Percentiles rank a stretch among this genome's conserved stretches.
Evolutionary conservation across 2,113 vertebrate species (phyloP).

Genomic region (Dermatemys mawii): DNA sequence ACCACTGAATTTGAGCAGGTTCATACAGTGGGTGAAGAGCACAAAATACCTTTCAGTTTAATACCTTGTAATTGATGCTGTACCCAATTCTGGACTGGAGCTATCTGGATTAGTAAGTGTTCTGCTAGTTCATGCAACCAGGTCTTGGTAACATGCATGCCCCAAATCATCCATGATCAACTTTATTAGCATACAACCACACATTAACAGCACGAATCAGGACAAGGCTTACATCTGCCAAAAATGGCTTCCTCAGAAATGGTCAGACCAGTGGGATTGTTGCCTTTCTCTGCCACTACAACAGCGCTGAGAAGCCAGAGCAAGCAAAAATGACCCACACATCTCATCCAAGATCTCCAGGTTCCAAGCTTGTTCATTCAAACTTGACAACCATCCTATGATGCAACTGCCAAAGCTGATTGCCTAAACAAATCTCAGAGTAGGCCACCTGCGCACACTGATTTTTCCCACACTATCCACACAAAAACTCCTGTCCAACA

Average conservation of each 20-base stretch:
- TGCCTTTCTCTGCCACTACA: neutral
- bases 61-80: neutral
- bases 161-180: neutral
- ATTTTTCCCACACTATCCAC: accelerated
- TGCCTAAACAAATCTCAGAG: neutral
- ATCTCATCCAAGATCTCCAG: neutral
- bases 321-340: neutral
- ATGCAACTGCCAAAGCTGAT: neutral
- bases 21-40: neutral
- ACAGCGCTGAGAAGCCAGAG: neutral
- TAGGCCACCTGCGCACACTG: neutral
- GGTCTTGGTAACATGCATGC: accelerated
- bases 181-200: neutral
- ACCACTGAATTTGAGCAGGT: neutral
- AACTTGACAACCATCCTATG: accelerated
- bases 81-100: neutral
- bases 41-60: neutral
- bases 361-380: neutral
- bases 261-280: neutral
- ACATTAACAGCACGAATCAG: neutral
- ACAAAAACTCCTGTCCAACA: neutral
- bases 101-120: neutral
- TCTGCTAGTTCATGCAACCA: neutral
- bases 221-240: neutral
- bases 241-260: neutral